Conservation (phyloP, 2,113 vertebrate species). For the Nothocercus nigrocapillus region DNA sequence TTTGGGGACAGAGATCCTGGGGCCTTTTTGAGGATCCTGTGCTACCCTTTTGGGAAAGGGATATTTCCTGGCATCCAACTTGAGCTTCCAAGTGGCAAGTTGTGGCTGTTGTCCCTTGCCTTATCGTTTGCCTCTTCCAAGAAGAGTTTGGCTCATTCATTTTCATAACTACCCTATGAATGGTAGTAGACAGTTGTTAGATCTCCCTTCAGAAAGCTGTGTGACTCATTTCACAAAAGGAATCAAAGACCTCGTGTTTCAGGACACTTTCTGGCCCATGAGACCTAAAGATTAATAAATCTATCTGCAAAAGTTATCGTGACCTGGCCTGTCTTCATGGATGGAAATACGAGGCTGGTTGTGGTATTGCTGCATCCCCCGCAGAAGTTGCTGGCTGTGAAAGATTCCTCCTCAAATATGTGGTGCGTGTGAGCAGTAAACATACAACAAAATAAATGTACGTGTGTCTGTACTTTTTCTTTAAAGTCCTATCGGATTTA, state of each 20-base stretch:
- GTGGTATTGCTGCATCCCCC: neutral
- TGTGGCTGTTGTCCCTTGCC: neutral
- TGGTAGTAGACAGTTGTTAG: neutral
- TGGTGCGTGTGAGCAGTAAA: neutral
- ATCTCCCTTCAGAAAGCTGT: neutral
- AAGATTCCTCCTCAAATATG: neutral
- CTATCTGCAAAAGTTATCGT: neutral
- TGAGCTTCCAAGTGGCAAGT: neutral
- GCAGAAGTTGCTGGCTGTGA: neutral
- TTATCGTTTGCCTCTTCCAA: neutral
- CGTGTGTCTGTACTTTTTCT: neutral
- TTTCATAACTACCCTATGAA: neutral
- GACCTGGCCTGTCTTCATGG: neutral
- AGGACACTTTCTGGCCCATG: neutral
- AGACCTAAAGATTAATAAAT: neutral
- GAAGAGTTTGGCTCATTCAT: neutral
- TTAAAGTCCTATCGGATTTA: neutral
- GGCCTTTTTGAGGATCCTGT: neutral
- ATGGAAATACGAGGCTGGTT: accelerated
- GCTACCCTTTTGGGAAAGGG: neutral
- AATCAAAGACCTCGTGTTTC: neutral
- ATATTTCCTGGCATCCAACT: neutral
- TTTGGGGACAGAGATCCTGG: neutral
- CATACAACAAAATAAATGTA: neutral
- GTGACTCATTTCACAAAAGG: neutral